These are phyloP conservation scores for Ceratosolen fusciceps DNA, from an alignment of 1,140 invertebrate genomes.

Conservation along the genomic window DNA sequence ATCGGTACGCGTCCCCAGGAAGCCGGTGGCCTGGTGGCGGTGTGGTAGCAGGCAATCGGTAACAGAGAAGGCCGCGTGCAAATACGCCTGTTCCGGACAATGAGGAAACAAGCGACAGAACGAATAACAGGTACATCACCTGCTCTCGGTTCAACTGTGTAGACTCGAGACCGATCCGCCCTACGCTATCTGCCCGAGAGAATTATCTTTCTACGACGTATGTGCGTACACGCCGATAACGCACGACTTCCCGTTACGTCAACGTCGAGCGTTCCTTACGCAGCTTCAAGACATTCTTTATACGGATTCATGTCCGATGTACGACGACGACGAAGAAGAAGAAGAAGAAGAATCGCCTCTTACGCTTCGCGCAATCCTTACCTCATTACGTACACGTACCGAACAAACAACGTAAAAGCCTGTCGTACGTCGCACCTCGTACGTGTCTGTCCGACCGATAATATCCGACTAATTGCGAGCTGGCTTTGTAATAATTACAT, in stretches of 20 bases:
- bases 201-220: slow-evolving; percentile 2
- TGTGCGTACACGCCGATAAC: slow-evolving; percentile 27
- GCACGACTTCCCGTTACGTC: slow-evolving; percentile 1
- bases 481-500: too few relatives aligned
- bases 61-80: neutral
- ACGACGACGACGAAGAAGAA: too few relatives aligned
- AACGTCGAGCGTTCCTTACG: neutral
- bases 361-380: too few relatives aligned
- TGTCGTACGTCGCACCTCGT: too few relatives aligned
- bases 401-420: too few relatives aligned
- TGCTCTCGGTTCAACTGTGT: slow-evolving; percentile 9
- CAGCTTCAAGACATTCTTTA: neutral
- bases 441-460: too few relatives aligned
- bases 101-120: neutral
- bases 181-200: neutral
- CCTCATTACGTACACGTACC: too few relatives aligned
- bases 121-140: slow-evolving; percentile 34
- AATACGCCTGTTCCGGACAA: neutral
- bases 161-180: neutral
- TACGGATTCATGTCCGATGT: too few relatives aligned
- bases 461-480: too few relatives aligned
- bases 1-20: too few relatives aligned
- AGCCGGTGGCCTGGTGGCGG: too few relatives aligned
- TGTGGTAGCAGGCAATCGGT: neutral
- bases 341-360: too few relatives aligned